Evolutionary conservation across 2,113 vertebrate genomes (phyloP).

Genomic region (Pardalotus punctatus): DNA sequence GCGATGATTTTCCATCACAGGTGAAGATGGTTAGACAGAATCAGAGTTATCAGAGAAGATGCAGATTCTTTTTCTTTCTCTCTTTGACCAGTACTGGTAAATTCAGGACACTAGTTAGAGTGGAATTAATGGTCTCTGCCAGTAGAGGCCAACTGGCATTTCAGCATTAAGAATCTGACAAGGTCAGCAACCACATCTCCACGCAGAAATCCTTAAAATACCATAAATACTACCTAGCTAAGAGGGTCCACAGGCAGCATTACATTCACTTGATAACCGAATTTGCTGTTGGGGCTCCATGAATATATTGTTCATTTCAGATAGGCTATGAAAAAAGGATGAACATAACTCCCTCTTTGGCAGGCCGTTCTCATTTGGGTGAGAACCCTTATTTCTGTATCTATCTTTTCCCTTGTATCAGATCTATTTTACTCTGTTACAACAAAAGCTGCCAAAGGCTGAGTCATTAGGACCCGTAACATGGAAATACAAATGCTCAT

Average conservation of each 20-base stretch:
- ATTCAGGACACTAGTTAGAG: not conserved
- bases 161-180: not conserved
- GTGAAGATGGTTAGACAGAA: not conserved
- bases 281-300: not conserved
- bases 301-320: not conserved
- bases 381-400: not conserved
- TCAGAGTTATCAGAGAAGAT: not conserved
- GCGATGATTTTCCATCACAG: not conserved
- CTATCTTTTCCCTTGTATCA: not conserved
- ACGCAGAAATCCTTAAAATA: not conserved
- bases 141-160: not conserved
- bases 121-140: not conserved
- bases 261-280: not conserved
- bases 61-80: not conserved
- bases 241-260: not conserved
- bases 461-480: accelerated
- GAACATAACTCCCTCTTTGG: not conserved
- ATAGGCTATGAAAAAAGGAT: not conserved
- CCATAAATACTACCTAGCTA: not conserved
- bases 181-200: not conserved
- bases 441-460: not conserved
- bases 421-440: not conserved
- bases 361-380: not conserved
- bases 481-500: not conserved
- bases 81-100: not conserved